A percentile compares a stretch with the other conserved stretches of the same genome.
Evolutionary conservation across 2,113 vertebrate genomes (phyloP).

Genomic region (Struthidea cinerea): DNA sequence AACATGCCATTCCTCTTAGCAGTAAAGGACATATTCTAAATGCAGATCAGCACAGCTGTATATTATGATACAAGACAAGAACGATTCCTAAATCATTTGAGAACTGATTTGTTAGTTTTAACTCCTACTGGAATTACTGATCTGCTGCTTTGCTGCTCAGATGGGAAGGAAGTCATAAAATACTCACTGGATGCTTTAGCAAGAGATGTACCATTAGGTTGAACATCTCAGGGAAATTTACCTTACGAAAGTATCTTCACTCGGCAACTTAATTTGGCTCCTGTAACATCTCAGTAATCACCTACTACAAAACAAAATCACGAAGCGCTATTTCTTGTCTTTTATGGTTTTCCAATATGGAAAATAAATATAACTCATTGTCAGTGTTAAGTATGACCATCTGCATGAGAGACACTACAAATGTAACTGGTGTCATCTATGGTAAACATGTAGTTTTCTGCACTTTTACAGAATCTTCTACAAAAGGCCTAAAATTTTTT

Average conservation of each 20-base stretch:
- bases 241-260: neutral
- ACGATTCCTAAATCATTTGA: neutral
- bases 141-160: neutral
- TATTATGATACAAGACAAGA: neutral
- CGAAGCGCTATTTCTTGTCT: neutral
- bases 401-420: neutral
- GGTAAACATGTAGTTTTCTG: neutral
- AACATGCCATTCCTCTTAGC: neutral
- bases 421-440: neutral
- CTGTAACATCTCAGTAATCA: neutral
- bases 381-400: neutral
- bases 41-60: neutral
- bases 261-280: neutral
- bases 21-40: neutral
- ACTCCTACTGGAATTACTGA: neutral
- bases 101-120: neutral
- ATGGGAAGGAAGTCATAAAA: neutral
- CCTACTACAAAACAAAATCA: neutral
- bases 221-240: neutral
- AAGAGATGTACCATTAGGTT: neutral
- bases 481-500: neutral
- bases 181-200: neutral
- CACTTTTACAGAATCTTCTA: neutral
- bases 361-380: neutral
- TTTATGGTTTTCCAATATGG: neutral